These are phyloP conservation scores for Hippocampus comes DNA, from an alignment of 2,113 vertebrate species.

Conservation along the genomic window DNA sequence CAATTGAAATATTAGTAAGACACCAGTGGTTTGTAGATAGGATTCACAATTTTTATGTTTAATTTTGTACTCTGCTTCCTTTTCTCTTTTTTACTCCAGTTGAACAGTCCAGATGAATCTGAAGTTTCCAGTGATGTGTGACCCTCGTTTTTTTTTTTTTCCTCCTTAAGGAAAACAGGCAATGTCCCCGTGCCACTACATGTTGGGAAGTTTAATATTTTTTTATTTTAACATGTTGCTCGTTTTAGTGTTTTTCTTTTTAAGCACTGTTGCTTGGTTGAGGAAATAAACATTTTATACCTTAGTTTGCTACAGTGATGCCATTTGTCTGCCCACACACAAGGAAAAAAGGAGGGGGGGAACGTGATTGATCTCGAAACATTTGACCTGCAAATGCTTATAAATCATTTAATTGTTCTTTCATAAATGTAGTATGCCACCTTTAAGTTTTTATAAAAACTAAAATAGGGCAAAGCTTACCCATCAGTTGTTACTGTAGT, in stretches of 20 bases:
- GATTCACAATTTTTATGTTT: neutral
- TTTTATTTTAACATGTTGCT: slow-evolving; percentile 36
- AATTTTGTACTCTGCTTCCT: neutral
- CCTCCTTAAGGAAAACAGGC: slow-evolving; percentile 10
- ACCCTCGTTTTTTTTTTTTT: slow-evolving; percentile 30
- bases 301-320: slow-evolving; percentile 14
- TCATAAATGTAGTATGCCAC: neutral
- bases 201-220: slow-evolving; percentile 38
- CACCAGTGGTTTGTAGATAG: no score
- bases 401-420: neutral
- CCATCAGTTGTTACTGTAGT: neutral
- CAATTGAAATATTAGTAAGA: neutral
- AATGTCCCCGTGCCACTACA: slow-evolving; percentile 29
- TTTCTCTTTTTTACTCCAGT: slow-evolving; percentile 56
- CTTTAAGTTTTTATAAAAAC: neutral
- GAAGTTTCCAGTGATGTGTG: slow-evolving; percentile 33
- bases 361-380: neutral
- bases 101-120: slow-evolving; percentile 77
- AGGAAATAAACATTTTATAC: slow-evolving; percentile 75
- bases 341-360: neutral
- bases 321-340: neutral
- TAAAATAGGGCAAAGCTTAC: neutral
- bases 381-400: neutral
- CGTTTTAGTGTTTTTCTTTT: slow-evolving; percentile 62
- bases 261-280: slow-evolving; percentile 61